Evolutionary conservation across 2,888 invertebrate species (phyloP).

Genomic region (Conistra vaccinii): DNA sequence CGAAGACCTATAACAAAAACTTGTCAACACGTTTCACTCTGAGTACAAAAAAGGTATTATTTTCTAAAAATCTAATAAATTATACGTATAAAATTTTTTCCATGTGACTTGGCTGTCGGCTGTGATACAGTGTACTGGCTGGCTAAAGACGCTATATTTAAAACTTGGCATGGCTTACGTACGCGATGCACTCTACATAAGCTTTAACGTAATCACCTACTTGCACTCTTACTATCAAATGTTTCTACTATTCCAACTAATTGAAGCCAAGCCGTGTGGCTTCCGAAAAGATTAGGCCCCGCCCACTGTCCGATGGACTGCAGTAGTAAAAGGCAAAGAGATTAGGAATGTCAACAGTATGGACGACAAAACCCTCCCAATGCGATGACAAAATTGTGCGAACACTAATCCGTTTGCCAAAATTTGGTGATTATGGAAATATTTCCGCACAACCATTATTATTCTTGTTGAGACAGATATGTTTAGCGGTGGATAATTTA

Average conservation of each 20-base stretch:
- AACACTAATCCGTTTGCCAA: slow-evolving; percentile 40
- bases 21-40: neutral
- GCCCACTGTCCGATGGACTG: neutral
- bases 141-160: slow-evolving; percentile 79
- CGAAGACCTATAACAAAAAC: slow-evolving; percentile 4
- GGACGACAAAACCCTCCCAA: slow-evolving; percentile 3
- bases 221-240: slow-evolving; percentile 68
- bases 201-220: slow-evolving; percentile 70
- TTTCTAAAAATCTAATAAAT: slow-evolving; percentile 36
- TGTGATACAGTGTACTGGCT: slow-evolving; percentile 76
- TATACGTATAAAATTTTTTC: slow-evolving; percentile 64
- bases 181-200: slow-evolving; percentile 70
- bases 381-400: slow-evolving; percentile 18
- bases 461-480: slow-evolving; percentile 38
- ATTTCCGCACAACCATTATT: slow-evolving; percentile 34
- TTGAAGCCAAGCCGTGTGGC: slow-evolving; percentile 22
- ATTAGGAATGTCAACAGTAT: slow-evolving; percentile 6
- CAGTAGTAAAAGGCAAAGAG: neutral
- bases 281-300: slow-evolving; percentile 1
- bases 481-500: slow-evolving; percentile 23
- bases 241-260: slow-evolving; percentile 42
- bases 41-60: slow-evolving; percentile 8
- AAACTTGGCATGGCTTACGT: slow-evolving; percentile 81
- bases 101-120: slow-evolving; percentile 81
- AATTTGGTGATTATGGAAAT: slow-evolving; percentile 38